phyloP scores from a whole-genome alignment of 92 coral and sea anemone species.

The Porites lobata region DNA sequence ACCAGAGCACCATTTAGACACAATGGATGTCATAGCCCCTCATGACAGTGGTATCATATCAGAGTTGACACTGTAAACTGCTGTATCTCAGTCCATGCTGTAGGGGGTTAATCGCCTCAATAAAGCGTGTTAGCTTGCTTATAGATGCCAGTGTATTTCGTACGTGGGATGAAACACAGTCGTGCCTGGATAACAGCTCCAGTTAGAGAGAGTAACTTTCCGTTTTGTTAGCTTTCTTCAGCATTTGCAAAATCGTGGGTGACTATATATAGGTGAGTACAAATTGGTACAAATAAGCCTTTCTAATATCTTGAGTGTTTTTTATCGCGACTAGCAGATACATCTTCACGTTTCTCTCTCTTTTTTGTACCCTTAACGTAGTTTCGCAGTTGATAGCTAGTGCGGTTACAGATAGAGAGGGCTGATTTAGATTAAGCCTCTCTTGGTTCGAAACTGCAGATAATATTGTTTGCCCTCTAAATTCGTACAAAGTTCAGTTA shows the following conservation, averaged over 20 bases:
- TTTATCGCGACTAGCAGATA: neutral
- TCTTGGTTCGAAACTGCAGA: neutral
- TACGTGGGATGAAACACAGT: conserved; percentile 37
- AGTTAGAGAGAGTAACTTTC: neutral
- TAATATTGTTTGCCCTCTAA: neutral
- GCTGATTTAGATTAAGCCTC: neutral
- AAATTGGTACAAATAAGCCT: neutral
- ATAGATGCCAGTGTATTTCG: conserved; percentile 18
- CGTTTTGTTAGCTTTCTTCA: conserved; percentile 7
- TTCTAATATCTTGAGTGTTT: neutral
- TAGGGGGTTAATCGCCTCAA: conserved; percentile 52
- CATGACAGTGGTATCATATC: conserved; percentile 62
- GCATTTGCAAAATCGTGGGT: neutral
- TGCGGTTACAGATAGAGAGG: neutral
- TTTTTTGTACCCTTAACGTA: neutral
- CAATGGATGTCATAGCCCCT: conserved; percentile 67
- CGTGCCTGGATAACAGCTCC: conserved; percentile 20
- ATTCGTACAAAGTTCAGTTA: neutral
- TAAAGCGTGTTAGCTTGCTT: conserved; percentile 40
- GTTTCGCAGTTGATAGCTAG: neutral
- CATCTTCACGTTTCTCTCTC: neutral
- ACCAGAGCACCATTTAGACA: conserved; percentile 43
- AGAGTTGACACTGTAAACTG: conserved; percentile 47
- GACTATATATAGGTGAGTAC: conserved; percentile 7
- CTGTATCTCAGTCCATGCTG: conserved; percentile 27